Conservation (phyloP, 2,888 invertebrate species). For the Hyposoter dolosus region DNA sequence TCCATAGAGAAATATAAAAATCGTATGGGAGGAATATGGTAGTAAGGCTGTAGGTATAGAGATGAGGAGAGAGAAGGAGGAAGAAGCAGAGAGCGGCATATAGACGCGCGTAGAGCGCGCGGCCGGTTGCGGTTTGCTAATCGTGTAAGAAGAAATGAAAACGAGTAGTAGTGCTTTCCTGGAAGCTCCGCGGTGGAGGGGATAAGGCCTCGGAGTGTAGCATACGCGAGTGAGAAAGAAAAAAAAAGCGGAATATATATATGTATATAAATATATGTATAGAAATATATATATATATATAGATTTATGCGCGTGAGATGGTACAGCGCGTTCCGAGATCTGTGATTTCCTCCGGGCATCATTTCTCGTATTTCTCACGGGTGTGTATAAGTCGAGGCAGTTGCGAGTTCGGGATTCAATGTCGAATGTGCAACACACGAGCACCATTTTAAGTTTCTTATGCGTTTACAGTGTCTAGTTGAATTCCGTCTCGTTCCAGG, state of each 20-base stretch:
- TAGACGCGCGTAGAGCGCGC: constrained; percentile 42
- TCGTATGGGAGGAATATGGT: constrained; percentile 24
- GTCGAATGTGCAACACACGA: constrained; percentile 56
- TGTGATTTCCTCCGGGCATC: constrained; percentile 65
- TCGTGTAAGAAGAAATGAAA: constrained; percentile 83
- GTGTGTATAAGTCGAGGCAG: constrained; percentile 55
- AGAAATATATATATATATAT: constrained; percentile 10
- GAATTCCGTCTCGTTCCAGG: constrained; percentile 52
- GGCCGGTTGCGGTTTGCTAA: constrained; percentile 73
- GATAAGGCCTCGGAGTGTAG: constrained; percentile 49
- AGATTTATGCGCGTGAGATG: constrained; percentile 47
- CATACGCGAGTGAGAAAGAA: constrained; percentile 66
- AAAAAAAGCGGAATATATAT: constrained; percentile 40
- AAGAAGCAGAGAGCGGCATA: constrained; percentile 36
- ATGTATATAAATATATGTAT: constrained; percentile 11
- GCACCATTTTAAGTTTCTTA: constrained; percentile 41
- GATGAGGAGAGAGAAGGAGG: neutral
- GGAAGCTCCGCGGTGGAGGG: constrained; percentile 73
- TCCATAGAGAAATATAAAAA: constrained; percentile 19
- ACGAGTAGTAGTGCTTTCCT: constrained; percentile 79
- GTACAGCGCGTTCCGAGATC: constrained; percentile 64
- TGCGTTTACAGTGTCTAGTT: constrained; percentile 38
- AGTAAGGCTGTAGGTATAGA: neutral
- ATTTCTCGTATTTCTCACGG: constrained; percentile 67
- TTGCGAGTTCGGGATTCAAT: constrained; percentile 58